Conservation (phyloP, 2,888 invertebrate genomes). For the Parapristionchus giblindavisi region DNA sequence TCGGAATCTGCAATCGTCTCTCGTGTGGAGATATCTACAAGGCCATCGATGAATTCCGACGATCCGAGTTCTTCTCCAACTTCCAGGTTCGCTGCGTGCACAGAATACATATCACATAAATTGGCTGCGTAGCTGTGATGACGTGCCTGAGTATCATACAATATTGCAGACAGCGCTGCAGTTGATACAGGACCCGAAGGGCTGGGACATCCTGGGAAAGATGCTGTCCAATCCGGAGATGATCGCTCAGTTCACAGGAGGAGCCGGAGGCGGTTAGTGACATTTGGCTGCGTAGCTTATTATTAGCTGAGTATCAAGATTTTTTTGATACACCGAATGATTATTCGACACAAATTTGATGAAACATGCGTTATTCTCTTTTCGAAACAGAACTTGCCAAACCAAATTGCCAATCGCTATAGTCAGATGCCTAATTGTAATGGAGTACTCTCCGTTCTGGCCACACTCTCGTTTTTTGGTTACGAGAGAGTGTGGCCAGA, state of each 20-base stretch:
- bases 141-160: background rate
- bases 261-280: constrained; percentile 15
- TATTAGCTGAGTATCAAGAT: too few species aligned
- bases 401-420: too few species aligned
- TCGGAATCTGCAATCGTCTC: constrained; percentile 66
- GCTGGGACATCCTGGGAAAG: constrained; percentile 67
- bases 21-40: constrained; percentile 68
- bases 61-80: constrained; percentile 67
- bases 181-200: constrained; percentile 67
- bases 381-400: too few species aligned
- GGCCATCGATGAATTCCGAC: constrained; percentile 66
- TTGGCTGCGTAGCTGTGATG: too few species aligned
- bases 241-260: constrained; percentile 64
- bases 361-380: too few species aligned
- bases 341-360: too few species aligned
- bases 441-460: too few species aligned
- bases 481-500: too few species aligned
- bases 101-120: background rate
- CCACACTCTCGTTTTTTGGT: too few species aligned
- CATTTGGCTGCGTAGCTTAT: too few species aligned
- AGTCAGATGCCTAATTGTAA: too few species aligned
- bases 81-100: constrained; percentile 56
- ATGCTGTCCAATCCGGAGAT: constrained; percentile 66
- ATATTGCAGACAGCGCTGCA: constrained; percentile 62
- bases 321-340: too few species aligned